Percentiles rank a stretch among this genome's conserved stretches.
Conservation (phyloP, 2,888 invertebrate species). For the Scaptomyza reducta region DNA sequence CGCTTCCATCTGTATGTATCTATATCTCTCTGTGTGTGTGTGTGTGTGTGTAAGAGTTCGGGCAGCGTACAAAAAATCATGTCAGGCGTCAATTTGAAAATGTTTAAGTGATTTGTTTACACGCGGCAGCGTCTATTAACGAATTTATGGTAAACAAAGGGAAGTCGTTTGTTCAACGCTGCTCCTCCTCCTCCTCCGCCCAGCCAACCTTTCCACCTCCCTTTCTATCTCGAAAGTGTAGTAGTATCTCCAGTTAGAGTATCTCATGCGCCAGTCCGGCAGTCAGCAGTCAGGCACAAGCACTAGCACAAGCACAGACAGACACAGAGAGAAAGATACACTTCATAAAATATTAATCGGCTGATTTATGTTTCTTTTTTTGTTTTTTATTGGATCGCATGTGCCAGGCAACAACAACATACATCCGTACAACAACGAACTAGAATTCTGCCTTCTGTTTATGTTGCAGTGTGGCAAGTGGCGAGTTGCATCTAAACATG, state of each 20-base stretch:
- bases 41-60: conserved; percentile 41
- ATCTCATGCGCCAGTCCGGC: conserved; percentile 32
- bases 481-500: conserved; percentile 52
- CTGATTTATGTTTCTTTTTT: conserved; percentile 78
- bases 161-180: conserved; percentile 74
- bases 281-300: conserved; percentile 32
- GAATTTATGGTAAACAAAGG: conserved; percentile 81
- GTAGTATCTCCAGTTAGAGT: conserved; percentile 29
- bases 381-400: conserved; percentile 70
- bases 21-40: conserved; percentile 24
- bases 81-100: conserved; percentile 80
- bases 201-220: neutral
- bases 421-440: too few species aligned
- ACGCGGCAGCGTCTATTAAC: conserved; percentile 81
- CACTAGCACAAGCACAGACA: conserved; percentile 18
- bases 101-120: conserved; percentile 83
- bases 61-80: conserved; percentile 65
- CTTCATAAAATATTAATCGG: conserved; percentile 81
- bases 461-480: conserved; percentile 53
- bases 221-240: conserved; percentile 26
- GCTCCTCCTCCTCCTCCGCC: conserved; percentile 13
- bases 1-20: conserved; percentile 20
- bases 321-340: conserved; percentile 62
- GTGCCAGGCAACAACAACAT: conserved; percentile 42
- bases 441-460: conserved; percentile 41